Conservation (phyloP, 2,888 invertebrate species). For the Rhodophaea formosa region DNA sequence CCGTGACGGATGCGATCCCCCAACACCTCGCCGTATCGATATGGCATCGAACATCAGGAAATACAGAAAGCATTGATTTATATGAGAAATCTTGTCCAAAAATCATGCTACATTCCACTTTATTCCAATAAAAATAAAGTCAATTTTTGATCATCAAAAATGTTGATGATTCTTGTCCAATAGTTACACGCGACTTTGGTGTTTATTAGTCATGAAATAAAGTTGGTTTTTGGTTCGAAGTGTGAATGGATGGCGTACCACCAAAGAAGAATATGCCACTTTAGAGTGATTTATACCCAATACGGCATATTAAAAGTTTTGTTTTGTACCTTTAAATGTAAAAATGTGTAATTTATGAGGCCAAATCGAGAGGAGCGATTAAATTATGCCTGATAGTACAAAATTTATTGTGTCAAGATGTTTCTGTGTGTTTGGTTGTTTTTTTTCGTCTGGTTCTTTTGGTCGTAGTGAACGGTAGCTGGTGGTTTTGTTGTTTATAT, state of each 20-base stretch:
- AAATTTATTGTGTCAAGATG: constrained; percentile 67
- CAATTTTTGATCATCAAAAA: constrained; percentile 14
- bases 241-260: constrained; percentile 40
- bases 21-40: constrained; percentile 55
- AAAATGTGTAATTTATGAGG: constrained; percentile 78
- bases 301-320: constrained; percentile 78
- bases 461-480: constrained; percentile 21
- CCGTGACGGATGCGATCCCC: constrained; percentile 44
- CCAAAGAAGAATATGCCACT: constrained; percentile 71
- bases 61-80: constrained; percentile 52
- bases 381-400: constrained; percentile 74
- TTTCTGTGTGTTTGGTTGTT: constrained; percentile 52
- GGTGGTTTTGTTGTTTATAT: neutral
- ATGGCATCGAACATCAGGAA: constrained; percentile 53
- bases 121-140: constrained; percentile 7
- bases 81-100: constrained; percentile 49
- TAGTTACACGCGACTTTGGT: constrained; percentile 20
- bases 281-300: constrained; percentile 76
- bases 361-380: constrained; percentile 78
- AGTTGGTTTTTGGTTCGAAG: constrained; percentile 26
- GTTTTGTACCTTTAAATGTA: constrained; percentile 73
- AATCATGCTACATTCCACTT: constrained; percentile 28
- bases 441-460: constrained; percentile 25
- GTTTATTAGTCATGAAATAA: constrained; percentile 16
- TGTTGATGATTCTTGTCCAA: neutral